These are phyloP conservation scores for Pseudorasbora parva DNA, from an alignment of 2,113 vertebrate species.

Conservation along the genomic window DNA sequence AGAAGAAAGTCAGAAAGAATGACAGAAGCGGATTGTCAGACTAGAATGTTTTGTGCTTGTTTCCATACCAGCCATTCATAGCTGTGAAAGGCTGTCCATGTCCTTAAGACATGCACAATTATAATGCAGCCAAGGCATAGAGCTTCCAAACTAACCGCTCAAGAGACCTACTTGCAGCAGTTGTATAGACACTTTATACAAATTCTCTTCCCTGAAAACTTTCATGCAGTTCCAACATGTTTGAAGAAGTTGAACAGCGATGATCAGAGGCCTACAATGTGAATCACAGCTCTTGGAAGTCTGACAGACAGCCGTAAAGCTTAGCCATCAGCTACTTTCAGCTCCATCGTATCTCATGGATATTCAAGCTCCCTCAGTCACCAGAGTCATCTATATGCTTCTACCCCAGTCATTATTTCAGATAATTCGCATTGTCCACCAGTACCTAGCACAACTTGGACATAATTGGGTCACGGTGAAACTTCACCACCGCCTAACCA, in stretches of 20 bases:
- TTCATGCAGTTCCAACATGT: slow-evolving; percentile 35
- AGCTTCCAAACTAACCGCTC: neutral
- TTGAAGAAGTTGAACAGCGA: slow-evolving; percentile 21
- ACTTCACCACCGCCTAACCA: slow-evolving; percentile 6
- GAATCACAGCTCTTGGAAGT: slow-evolving; percentile 16
- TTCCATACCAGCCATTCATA: slow-evolving; percentile 26
- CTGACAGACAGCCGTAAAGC: slow-evolving; percentile 3
- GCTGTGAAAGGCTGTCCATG: slow-evolving; percentile 23
- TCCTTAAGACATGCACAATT: slow-evolving; percentile 22
- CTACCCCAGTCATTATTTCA: slow-evolving; percentile 43
- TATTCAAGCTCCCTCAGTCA: slow-evolving; percentile 10
- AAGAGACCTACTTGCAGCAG: slow-evolving; percentile 21
- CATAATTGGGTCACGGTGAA: slow-evolving; percentile 43
- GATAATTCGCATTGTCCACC: slow-evolving; percentile 39
- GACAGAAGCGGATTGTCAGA: neutral
- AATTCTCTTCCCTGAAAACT: slow-evolving; percentile 12
- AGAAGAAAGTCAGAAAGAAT: slow-evolving; percentile 5
- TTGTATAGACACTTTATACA: neutral
- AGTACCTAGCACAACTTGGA: slow-evolving; percentile 39
- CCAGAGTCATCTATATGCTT: slow-evolving; percentile 10
- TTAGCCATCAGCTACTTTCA: neutral
- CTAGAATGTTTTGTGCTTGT: neutral
- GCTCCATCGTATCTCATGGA: slow-evolving; percentile 13
- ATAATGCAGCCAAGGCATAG: neutral
- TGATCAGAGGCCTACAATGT: slow-evolving; percentile 35